phyloP scores from a whole-genome alignment of 2,888 invertebrate species.

The Caprella mutica region DNA sequence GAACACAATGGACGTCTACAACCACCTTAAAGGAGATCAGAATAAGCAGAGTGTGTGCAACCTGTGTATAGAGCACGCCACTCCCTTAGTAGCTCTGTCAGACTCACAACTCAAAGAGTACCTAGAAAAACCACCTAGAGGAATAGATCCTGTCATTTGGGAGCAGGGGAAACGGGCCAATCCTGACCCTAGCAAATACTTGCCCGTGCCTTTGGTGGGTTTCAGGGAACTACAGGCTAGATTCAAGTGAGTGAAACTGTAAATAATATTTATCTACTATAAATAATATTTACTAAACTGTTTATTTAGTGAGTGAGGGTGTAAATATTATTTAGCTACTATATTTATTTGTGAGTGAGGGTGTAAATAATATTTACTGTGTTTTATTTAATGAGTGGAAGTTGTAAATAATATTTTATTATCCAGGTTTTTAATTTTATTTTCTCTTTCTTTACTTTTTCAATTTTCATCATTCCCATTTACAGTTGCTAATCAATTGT shows the following conservation, averaged over 20 bases:
- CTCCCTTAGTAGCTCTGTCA: conserved; percentile 62
- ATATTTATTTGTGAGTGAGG: too few species aligned
- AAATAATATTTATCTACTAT: background rate
- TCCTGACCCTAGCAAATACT: conserved; percentile 75
- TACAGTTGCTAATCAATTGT: too few species aligned
- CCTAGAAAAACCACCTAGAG: conserved; percentile 75
- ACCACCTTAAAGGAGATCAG: conserved; percentile 8
- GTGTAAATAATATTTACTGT: too few species aligned
- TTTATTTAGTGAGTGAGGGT: background rate
- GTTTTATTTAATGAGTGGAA: too few species aligned
- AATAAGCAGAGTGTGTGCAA: conserved; percentile 42
- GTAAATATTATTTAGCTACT: background rate
- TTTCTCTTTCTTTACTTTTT: too few species aligned
- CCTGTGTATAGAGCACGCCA: conserved; percentile 59
- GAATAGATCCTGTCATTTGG: conserved; percentile 89
- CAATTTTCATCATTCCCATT: too few species aligned
- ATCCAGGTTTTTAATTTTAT: too few species aligned
- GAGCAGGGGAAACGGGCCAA: conserved; percentile 91
- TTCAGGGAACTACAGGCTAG: conserved; percentile 60
- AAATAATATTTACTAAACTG: background rate
- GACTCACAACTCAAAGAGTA: conserved; percentile 74
- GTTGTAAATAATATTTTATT: too few species aligned
- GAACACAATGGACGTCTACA: conserved; percentile 13
- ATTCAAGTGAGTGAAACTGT: conserved; percentile 49
- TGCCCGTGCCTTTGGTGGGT: conserved; percentile 89